Evolutionary conservation across 92 coral and sea anemone species (phyloP).

Genomic region (Palythoa caribaeorum): DNA sequence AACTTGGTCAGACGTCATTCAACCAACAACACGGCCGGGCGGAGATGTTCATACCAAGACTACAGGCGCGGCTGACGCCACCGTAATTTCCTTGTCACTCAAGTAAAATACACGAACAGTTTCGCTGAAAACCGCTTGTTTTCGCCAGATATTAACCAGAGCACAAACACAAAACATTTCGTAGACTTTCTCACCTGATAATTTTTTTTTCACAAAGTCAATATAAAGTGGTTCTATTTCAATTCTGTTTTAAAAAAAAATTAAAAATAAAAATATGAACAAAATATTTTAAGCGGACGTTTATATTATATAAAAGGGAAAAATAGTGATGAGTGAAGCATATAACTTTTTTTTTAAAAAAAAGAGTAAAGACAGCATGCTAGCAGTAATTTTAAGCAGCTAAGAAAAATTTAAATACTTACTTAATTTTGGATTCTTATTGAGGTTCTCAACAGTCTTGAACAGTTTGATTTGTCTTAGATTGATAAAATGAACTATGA

Average conservation of each 20-base stretch:
- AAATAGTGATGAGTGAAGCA: not conserved
- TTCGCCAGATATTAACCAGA: conserved; percentile 16
- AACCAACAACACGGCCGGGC: conserved; percentile 34
- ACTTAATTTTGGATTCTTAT: not conserved
- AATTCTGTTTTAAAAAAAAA: not conserved
- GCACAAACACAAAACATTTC: not conserved
- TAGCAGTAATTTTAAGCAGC: not conserved
- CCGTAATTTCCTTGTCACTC: conserved; percentile 45
- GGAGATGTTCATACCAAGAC: conserved; percentile 34
- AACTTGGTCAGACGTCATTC: conserved; percentile 33
- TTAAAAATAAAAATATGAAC: not conserved
- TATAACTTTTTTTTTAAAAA: not conserved
- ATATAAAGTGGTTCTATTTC: not conserved
- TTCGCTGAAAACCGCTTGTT: conserved; percentile 31
- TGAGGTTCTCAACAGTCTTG: not conserved
- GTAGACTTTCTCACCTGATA: not conserved
- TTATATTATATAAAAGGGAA: not conserved
- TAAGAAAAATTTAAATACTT: not conserved
- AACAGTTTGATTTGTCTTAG: not conserved
- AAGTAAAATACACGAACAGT: conserved; percentile 7
- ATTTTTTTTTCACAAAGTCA: not conserved
- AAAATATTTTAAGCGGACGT: not conserved
- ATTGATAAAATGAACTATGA: not conserved
- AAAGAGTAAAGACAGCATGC: not conserved
- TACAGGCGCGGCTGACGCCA: conserved; percentile 38